Conservation (phyloP, 2,888 invertebrate genomes). For the Scaptomyza caliginosa region DNA sequence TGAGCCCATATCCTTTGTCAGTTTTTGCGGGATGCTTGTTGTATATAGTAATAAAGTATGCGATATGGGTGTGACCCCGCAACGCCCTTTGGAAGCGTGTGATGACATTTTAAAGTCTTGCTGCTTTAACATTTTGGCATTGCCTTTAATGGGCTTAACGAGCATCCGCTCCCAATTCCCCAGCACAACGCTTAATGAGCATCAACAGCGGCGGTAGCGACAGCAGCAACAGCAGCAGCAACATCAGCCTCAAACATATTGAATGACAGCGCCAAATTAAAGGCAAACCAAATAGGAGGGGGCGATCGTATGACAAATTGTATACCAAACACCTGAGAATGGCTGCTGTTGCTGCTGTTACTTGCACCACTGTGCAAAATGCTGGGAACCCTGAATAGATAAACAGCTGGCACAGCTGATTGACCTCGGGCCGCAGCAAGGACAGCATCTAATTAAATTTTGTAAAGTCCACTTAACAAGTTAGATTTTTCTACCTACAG, state of each 20-base stretch:
- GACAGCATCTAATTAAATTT: conserved; percentile 65
- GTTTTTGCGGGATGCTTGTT: conserved; percentile 7
- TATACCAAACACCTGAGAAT: conserved; percentile 30
- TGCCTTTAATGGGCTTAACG: conserved; percentile 71
- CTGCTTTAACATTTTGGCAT: conserved; percentile 47
- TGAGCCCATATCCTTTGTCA: conserved; percentile 73
- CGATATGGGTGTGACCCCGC: conserved; percentile 39
- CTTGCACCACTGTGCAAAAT: background rate
- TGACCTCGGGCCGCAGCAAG: conserved; percentile 57
- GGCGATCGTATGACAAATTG: conserved; percentile 66
- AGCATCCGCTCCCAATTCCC: conserved; percentile 62
- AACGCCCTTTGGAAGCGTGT: conserved; percentile 19
- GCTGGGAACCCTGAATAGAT: background rate
- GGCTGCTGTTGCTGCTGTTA: background rate
- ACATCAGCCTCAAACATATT: conserved; percentile 57
- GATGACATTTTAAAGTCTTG: conserved; percentile 66
- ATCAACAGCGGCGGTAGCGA: conserved; percentile 1
- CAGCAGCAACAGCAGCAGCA: conserved; percentile 11
- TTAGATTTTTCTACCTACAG: conserved; percentile 9
- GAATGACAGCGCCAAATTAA: conserved; percentile 68
- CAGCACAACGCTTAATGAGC: conserved; percentile 43
- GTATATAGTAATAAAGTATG: conserved; percentile 14
- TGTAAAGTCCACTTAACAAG: conserved; percentile 44
- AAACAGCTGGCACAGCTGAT: conserved; percentile 35
- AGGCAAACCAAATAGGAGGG: conserved; percentile 32